Evolutionary conservation across 1,140 invertebrate species (phyloP), one percentile per base, ranked within the genome.

Genomic region (Calephelis virginiensis): DNA sequence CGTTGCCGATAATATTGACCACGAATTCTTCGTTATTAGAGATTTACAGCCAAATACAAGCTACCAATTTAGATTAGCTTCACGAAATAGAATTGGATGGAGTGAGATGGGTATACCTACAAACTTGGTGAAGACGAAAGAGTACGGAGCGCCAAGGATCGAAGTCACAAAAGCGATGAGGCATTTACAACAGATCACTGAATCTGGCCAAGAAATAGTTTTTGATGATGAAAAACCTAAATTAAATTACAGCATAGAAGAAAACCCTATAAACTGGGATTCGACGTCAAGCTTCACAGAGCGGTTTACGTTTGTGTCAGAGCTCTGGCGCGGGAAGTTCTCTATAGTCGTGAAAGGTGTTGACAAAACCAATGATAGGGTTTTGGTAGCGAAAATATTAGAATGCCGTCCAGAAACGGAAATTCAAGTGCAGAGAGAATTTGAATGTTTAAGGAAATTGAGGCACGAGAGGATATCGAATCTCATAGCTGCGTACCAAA

Each of bases 81-180:
- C 97, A 0, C 93, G 94, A 63, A 99, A 99, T 89, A 94, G 94
- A 46, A 97, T 99, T 80, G 98, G 98, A n/a, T 97, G 97, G 96
- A 96, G 96, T 80, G 95, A 96, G 62, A 94, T 94, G 71, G 95
- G 96, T 53, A 94, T 96, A 40, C 94, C 95, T 0, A 95, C 96
- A 7, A 92, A 94, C 68, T 80, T 94, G 0, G 86, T 96, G 8
- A 94, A 94, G 75, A 97, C 96, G 0, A 93, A 93, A 70, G 92
- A 93, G 63, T 80, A 91, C 13, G 95, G 95, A 70, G 92, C 93
- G 7, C 90, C 93, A 0, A 96, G 95, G 80, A 92, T 97, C 4
- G 93, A 95, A 76, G 91, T 97, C 5, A 95, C 95, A 0, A 93
- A 94, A 71, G 95, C 96, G 0, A 97, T 97, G 95, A 94, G 92